Evolutionary conservation across 37 sponge, comb jelly and placozoan species (phyloP), one percentile per base, ranked within the genome.

Genomic region (Halisarca cf. caerulea): DNA sequence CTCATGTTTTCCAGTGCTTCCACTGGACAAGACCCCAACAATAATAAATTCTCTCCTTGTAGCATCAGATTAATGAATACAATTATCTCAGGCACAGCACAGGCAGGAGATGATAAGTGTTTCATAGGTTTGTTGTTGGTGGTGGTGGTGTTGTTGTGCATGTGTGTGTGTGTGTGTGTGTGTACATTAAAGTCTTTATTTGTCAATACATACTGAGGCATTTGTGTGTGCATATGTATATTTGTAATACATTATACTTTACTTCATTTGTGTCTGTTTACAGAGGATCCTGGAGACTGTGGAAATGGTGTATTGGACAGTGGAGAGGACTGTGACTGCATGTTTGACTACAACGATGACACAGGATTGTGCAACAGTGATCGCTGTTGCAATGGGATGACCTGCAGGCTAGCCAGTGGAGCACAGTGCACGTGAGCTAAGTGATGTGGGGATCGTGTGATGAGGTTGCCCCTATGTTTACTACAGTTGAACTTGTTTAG

Each of bases 1-100:
- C 92, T 97, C 70, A 97, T 97, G 98, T 90, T 85, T 58, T 84
- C 91, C 54, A 82, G 82, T 74, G 95, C 98, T 73, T 89, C 88
- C 0, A 80, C 45, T 45, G 98, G 98, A 33, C 70, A 60, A 7
- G 71, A 91, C 25, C 79, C 85, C 47, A 97, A 97, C 89, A 97
- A 97, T 82, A 79, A 86, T 21, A 15, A 79, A 59, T 97, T 97
- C 80, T 95, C 95, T 23, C n/a, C 81, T 9, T 89, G 93, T 35
- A 92, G 93, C 45, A 80, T 70, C 2, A 37, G 23, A 0, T 21
- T 53, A 39, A 97, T 97, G 82, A 41, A 47, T 0, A 34, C 51
- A 14, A 47, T 62, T 7, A 82, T 95, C 71, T 21, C 18, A 11
- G 54, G 25, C 0, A 36, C 18, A 27, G 86, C 62, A 78, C 85